These are phyloP conservation scores for Dicerorhinus sumatrensis DNA, from an alignment of 2,113 vertebrate genomes.

Conservation along the genomic window DNA sequence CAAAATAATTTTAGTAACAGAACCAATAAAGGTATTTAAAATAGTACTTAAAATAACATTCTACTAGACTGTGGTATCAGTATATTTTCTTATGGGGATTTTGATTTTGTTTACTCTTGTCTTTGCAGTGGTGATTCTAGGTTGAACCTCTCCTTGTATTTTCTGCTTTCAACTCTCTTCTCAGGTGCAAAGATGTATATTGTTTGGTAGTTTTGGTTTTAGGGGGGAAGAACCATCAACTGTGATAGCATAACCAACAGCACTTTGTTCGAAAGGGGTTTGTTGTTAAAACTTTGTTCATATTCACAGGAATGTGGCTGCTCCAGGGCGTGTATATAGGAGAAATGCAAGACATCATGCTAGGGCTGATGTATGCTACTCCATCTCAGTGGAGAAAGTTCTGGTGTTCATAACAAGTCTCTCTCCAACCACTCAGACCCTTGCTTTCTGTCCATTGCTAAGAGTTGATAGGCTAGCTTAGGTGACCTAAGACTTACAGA, in stretches of 20 bases:
- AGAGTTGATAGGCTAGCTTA: not conserved
- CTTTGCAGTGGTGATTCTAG: not conserved
- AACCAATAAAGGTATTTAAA: not conserved
- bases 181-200: not conserved
- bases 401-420: not conserved
- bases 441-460: not conserved
- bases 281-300: not conserved
- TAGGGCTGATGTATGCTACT: not conserved
- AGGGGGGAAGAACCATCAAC: not conserved
- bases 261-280: not conserved
- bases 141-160: not conserved
- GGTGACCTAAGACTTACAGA: not conserved
- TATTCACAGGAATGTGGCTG: not conserved
- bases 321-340: not conserved
- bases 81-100: not conserved
- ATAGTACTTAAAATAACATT: slow-evolving; percentile 8
- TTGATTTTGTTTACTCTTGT: slow-evolving; percentile 1
- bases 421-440: not conserved
- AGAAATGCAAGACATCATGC: not conserved
- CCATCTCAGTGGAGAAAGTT: not conserved
- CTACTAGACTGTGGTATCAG: not conserved
- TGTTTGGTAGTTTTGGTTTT: not conserved
- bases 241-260: not conserved
- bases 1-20: slow-evolving; percentile 13
- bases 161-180: not conserved